Base-by-base conservation (phyloP, 2,888 invertebrate genomes). In the Meliscaeva auricollis region DNA sequence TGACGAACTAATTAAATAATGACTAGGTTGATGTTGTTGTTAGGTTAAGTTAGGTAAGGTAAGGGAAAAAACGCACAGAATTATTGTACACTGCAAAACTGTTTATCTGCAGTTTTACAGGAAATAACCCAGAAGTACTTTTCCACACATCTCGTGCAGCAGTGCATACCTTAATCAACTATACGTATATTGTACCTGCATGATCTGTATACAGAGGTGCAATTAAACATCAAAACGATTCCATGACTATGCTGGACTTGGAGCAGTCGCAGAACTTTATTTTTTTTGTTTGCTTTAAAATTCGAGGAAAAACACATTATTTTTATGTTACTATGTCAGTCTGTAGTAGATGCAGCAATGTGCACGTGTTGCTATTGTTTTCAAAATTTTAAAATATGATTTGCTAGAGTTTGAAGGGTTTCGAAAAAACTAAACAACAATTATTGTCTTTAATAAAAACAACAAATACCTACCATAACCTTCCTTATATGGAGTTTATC, bases 131-230 rank as follows among this genome's bases (percentile, higher is more conserved):
- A 72, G 70, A 79, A 79, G 84, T 84, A 84, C 60, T 84, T 84
- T 84, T 84, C 84, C 84, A 84, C 84, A 84, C 70, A 84, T 84
- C 79, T 58, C 66, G 73, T 75, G 74, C 78, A 52, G 74, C 78
- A 52, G 32, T 46, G 41, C 69, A 38, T 46, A 26, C 22, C 26
- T 46, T 58, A 38, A 52, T 26, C 8, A 52, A 8, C n/a, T n/a
- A 26, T 26, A 26, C 8, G n/a, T 11, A 20, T 13, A 38, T 2
- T 26, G 26, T 38, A 38, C 38, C 38, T 38, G 9, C 1, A 26
- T 54, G 17, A 48, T 13, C 5, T 20, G 46, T 35, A 32, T 60
- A n/a, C n/a, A 32, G 22, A 9, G 13, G 20, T 46, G 20, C 48
- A 56, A 32, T 78, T 58, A 46, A 48, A 46, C 30, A 15, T 46